Evolutionary conservation across 2,113 vertebrate genomes (phyloP).

Genomic region (Sorex fumeus): DNA sequence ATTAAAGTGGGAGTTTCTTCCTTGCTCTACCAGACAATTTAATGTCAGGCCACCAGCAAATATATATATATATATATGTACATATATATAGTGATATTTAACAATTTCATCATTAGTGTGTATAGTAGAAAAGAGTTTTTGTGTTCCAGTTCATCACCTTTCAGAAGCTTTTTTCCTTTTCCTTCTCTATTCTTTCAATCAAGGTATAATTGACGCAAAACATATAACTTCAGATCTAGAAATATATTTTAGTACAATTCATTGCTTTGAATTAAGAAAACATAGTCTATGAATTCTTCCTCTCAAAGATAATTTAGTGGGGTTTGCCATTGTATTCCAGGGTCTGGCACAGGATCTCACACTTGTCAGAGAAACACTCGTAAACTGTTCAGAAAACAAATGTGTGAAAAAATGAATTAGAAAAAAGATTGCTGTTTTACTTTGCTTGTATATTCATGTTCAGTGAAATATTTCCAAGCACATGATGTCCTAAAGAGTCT

Average conservation of each 20-base stretch:
- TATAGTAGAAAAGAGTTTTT: not conserved
- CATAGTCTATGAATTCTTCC: not conserved
- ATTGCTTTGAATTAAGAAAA: not conserved
- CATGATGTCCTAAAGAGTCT: conserved; percentile 13
- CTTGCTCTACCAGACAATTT: no score
- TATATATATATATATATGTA: no score
- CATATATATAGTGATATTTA: no score
- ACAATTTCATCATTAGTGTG: not conserved
- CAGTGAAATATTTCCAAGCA: not conserved
- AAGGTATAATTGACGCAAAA: not conserved
- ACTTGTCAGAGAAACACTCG: not conserved
- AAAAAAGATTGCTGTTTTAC: not conserved
- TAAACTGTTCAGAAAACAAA: not conserved
- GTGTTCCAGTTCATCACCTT: no score
- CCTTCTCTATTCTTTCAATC: not conserved
- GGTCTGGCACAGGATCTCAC: not conserved
- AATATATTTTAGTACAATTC: not conserved
- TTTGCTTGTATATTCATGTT: not conserved
- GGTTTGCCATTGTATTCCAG: not conserved
- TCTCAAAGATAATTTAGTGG: not conserved
- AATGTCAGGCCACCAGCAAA: not conserved
- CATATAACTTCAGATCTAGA: not conserved
- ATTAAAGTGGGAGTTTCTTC: not conserved
- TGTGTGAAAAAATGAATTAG: not conserved
- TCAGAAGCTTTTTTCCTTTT: not conserved